phyloP scores from a whole-genome alignment of 2,113 vertebrate genomes.

The Peromyscus maniculatus region DNA sequence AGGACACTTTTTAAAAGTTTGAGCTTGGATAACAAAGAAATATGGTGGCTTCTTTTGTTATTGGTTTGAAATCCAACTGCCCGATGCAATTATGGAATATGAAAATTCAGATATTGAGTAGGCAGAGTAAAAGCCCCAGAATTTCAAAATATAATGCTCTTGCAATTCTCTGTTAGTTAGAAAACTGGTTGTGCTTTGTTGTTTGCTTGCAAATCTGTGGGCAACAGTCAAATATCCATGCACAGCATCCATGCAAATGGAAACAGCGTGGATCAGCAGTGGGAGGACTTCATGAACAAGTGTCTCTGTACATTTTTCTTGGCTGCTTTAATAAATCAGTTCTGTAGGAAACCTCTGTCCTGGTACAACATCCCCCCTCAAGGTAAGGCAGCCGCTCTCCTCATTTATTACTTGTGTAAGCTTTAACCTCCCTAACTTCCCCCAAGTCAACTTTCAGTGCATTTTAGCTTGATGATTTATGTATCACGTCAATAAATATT shows the following conservation, averaged over 20 bases:
- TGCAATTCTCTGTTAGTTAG: slow-evolving; percentile 47
- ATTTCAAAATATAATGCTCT: not conserved
- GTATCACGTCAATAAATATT: slow-evolving; percentile 83
- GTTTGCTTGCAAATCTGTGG: slow-evolving; percentile 35
- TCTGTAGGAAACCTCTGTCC: slow-evolving; percentile 74
- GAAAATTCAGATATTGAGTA: not conserved
- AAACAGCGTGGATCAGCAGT: slow-evolving; percentile 66
- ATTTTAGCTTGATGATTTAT: slow-evolving; percentile 87
- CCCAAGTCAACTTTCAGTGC: slow-evolving; percentile 76
- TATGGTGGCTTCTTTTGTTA: slow-evolving; percentile 7
- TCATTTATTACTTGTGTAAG: slow-evolving; percentile 84
- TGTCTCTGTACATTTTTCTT: slow-evolving; percentile 76
- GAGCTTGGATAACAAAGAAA: not conserved
- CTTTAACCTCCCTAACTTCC: slow-evolving; percentile 85
- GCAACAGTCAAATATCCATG: slow-evolving; percentile 56
- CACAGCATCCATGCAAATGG: slow-evolving; percentile 58
- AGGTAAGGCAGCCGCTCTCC: slow-evolving; percentile 60
- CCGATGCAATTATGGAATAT: not conserved
- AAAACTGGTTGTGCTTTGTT: slow-evolving; percentile 18
- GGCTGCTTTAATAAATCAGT: slow-evolving; percentile 81
- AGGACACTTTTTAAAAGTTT: not conserved
- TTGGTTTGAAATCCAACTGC: not conserved
- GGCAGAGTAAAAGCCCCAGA: not conserved
- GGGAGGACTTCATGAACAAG: slow-evolving; percentile 67
- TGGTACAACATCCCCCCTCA: slow-evolving; percentile 59